Evolutionary conservation across 2,888 invertebrate species (phyloP).

Genomic region (Copidosoma aretas): DNA sequence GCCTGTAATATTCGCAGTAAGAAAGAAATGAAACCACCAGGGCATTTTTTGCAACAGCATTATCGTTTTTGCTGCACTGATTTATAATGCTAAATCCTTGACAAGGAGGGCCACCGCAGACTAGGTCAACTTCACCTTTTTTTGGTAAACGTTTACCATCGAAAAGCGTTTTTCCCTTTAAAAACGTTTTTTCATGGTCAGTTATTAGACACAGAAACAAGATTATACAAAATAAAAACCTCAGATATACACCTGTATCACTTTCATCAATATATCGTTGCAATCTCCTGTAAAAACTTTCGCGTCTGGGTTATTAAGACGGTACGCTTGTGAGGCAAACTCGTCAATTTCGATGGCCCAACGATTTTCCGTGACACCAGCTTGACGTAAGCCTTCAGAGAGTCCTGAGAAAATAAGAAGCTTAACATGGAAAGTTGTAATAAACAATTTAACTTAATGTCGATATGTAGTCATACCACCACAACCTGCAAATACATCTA

Average conservation of each 20-base stretch:
- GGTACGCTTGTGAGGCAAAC: conserved; percentile 80
- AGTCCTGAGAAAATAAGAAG: conserved; percentile 63
- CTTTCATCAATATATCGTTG: conserved; percentile 73
- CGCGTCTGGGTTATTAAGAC: conserved; percentile 75
- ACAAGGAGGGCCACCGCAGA: conserved; percentile 88
- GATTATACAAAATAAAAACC: conserved; percentile 2
- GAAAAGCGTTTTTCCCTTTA: conserved; percentile 64
- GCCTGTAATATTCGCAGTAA: conserved; percentile 85
- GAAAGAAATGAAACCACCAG: conserved; percentile 81
- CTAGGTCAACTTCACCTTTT: conserved; percentile 81
- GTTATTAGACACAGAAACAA: conserved; percentile 7
- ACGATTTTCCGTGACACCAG: conserved; percentile 72
- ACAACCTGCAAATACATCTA: conserved; percentile 88
- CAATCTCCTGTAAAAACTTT: conserved; percentile 85
- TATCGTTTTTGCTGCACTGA: conserved; percentile 82
- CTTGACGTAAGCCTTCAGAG: conserved; percentile 75
- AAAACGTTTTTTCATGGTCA: conserved; percentile 16
- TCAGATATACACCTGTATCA: conserved; percentile 67
- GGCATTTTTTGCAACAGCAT: conserved; percentile 86
- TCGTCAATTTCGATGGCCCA: conserved; percentile 86
- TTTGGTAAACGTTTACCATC: conserved; percentile 70
- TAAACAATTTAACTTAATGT: neutral
- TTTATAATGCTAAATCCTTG: conserved; percentile 93
- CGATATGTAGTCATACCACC: conserved; percentile 66
- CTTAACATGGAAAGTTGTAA: conserved; percentile 8